phyloP scores from a whole-genome alignment of 2,113 vertebrate genomes.

The Nyctibius bracteatus region DNA sequence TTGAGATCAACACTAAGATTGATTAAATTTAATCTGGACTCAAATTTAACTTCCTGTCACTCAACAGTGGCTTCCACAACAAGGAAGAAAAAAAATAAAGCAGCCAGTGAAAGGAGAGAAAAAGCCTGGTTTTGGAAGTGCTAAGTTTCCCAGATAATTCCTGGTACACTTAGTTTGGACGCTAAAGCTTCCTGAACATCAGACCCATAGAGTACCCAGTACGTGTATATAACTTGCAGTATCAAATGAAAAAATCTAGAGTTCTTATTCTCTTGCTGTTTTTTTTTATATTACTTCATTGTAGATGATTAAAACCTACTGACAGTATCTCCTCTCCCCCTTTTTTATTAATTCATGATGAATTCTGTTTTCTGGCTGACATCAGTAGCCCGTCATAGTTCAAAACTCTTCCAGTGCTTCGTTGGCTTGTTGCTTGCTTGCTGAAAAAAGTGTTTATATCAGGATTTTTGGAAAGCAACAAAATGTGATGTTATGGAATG shows the following conservation, averaged over 20 bases:
- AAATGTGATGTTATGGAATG: neutral
- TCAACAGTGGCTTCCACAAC: neutral
- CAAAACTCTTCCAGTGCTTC: slow-evolving; percentile 7
- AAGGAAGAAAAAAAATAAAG: neutral
- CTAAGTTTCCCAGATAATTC: neutral
- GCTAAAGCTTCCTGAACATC: neutral
- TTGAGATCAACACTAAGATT: neutral
- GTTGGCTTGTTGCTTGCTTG: slow-evolving; percentile 28
- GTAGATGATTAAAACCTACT: slow-evolving; percentile 42
- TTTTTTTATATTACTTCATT: neutral
- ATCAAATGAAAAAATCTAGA: neutral
- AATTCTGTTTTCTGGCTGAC: slow-evolving; percentile 49
- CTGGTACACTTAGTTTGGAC: neutral
- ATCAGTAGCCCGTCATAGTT: slow-evolving; percentile 16
- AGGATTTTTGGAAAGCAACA: slow-evolving; percentile 32
- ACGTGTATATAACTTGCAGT: neutral
- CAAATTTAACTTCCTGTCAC: neutral
- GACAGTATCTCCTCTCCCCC: neutral
- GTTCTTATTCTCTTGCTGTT: neutral
- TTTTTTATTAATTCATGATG: slow-evolving; percentile 42
- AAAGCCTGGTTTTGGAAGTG: neutral
- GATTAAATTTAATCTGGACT: neutral
- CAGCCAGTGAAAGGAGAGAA: neutral
- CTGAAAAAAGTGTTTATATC: slow-evolving; percentile 19
- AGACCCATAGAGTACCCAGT: neutral